A percentile compares a stretch with the other conserved stretches of the same genome.
Conservation (phyloP, 2,888 invertebrate species). For the Seira musarum region DNA sequence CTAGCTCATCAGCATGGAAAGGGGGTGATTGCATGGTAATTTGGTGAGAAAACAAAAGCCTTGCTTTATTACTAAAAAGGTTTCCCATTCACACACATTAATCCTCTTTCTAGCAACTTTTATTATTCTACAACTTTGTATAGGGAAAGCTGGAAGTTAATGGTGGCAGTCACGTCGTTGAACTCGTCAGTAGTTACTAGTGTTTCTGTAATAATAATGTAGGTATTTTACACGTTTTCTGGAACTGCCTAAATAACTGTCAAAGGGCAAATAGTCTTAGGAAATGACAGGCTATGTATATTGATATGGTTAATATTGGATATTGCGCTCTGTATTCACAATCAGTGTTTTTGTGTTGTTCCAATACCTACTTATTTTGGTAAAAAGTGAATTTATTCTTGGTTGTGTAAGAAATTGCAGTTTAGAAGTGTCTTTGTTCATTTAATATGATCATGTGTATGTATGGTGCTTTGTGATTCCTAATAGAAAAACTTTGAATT, state of each 20-base stretch:
- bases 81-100: constrained; percentile 27
- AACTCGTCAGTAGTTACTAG: no score
- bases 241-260: no score
- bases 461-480: constrained; percentile 47
- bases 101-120: constrained; percentile 41
- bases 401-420: not conserved
- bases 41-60: constrained; percentile 34
- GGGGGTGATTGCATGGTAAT: constrained; percentile 47
- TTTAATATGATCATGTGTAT: not conserved
- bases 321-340: no score
- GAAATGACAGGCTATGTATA: no score
- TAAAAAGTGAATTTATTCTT: not conserved
- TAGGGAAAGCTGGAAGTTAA: not conserved
- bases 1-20: not conserved
- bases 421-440: not conserved
- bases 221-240: no score
- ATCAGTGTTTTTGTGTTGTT: no score
- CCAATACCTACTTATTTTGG: no score
- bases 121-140: constrained; percentile 32
- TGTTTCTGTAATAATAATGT: no score
- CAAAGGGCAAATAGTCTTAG: no score
- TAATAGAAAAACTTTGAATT: constrained; percentile 16
- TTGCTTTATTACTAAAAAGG: constrained; percentile 32
- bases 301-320: no score
- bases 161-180: constrained; percentile 33